Conservation (phyloP, 2,797 vertebrate genomes). For the Pseudotriccus pelzelni region DNA sequence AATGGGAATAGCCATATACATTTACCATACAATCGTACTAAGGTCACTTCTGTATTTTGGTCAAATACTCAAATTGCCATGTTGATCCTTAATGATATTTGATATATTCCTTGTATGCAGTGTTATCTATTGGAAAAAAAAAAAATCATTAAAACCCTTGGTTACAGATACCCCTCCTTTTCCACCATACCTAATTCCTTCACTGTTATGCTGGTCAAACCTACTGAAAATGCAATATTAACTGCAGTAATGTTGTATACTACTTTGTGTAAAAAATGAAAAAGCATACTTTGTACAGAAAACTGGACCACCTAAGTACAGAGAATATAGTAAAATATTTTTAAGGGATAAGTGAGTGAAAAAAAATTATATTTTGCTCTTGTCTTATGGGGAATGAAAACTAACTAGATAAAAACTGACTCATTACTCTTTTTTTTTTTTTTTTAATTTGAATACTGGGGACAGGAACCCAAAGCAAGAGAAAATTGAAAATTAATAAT, state of each 20-base stretch:
- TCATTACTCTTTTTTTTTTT: too few species aligned
- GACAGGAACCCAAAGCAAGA: background rate
- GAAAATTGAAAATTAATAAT: background rate
- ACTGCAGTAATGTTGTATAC: background rate
- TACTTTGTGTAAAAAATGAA: background rate
- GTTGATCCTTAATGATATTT: background rate
- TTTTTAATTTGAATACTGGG: background rate
- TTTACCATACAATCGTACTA: background rate
- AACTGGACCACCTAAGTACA: background rate
- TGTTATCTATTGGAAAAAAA: background rate
- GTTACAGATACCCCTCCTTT: background rate
- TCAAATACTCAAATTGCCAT: background rate
- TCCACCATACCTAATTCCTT: background rate
- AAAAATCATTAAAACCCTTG: background rate
- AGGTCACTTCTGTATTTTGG: background rate
- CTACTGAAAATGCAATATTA: background rate
- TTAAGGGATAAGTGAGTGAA: background rate
- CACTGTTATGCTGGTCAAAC: background rate
- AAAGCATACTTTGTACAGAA: background rate
- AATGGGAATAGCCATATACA: background rate
- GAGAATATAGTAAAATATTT: background rate
- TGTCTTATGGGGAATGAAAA: background rate
- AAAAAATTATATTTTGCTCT: background rate
- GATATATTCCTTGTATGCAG: background rate
- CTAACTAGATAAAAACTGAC: background rate